phyloP scores from a whole-genome alignment of 2,797 vertebrate genomes.

The Peromyscus attwateri region DNA sequence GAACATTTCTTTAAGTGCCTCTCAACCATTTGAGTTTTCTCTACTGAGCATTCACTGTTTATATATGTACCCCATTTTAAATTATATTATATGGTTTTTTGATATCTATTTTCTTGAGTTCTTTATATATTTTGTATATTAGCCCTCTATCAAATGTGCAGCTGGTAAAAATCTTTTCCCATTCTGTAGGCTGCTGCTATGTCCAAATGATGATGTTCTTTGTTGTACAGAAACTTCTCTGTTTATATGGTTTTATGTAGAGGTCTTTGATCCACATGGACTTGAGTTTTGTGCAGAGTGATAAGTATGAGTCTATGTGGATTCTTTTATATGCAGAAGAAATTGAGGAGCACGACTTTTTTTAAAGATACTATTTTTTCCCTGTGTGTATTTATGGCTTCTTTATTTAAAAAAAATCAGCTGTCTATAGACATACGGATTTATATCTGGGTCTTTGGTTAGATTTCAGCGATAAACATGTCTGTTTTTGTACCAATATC shows the following conservation, averaged over 20 bases:
- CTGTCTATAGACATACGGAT: neutral
- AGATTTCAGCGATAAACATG: neutral
- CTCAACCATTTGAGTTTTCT: neutral
- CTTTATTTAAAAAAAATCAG: neutral
- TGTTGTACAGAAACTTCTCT: neutral
- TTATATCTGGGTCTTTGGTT: neutral
- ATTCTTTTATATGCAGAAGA: neutral
- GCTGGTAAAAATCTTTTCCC: neutral
- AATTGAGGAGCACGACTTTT: neutral
- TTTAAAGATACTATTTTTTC: neutral
- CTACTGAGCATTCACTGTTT: neutral
- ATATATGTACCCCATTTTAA: too few species aligned
- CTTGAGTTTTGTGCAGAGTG: neutral
- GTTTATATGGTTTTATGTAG: neutral
- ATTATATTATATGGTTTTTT: neutral
- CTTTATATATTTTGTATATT: neutral
- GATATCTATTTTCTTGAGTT: neutral
- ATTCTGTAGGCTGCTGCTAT: neutral
- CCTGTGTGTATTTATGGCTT: neutral
- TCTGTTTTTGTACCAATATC: neutral
- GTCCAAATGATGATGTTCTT: neutral
- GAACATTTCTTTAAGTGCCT: neutral
- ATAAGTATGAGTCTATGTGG: neutral
- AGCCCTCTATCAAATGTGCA: neutral
- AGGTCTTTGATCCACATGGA: neutral